These are phyloP conservation scores for Oscheius sp. DNA, from an alignment of 2,888 invertebrate genomes.

Conservation along the genomic window DNA sequence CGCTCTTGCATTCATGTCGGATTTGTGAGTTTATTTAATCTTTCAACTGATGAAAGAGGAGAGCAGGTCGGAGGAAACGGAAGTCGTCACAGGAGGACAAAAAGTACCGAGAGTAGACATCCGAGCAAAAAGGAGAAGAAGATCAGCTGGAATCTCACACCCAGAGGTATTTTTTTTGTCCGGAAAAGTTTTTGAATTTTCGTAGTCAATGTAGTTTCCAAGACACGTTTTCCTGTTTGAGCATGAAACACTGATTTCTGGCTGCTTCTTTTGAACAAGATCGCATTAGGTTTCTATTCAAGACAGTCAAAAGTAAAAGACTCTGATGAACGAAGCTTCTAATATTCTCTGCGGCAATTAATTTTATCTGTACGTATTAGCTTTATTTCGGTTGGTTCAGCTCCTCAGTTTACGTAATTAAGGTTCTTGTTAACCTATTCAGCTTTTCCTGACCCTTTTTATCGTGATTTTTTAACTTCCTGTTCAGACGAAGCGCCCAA, in stretches of 20 bases:
- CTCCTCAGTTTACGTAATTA: too few relatives aligned
- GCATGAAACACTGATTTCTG: too few relatives aligned
- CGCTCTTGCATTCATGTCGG: constrained; percentile 2
- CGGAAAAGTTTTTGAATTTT: too few relatives aligned
- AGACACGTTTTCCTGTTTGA: too few relatives aligned
- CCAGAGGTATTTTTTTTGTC: background rate
- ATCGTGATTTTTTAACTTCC: too few relatives aligned
- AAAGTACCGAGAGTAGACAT: background rate
- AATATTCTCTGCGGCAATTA: background rate
- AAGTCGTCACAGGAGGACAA: background rate
- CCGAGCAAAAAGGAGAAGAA: constrained; percentile 3
- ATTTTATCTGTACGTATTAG: too few relatives aligned
- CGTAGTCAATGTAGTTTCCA: too few relatives aligned
- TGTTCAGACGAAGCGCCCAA: constrained; percentile 8
- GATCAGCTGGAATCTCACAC: background rate
- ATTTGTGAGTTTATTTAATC: background rate
- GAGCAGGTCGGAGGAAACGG: background rate
- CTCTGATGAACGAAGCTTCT: background rate
- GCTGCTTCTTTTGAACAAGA: too few relatives aligned
- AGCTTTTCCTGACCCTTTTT: too few relatives aligned
- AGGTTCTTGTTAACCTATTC: too few relatives aligned
- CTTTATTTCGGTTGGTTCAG: too few relatives aligned
- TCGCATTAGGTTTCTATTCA: too few relatives aligned
- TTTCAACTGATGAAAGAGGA: background rate
- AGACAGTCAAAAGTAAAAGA: background rate